Base-by-base conservation (phyloP, 2,113 vertebrate species). In the Charadrius vociferus region DNA sequence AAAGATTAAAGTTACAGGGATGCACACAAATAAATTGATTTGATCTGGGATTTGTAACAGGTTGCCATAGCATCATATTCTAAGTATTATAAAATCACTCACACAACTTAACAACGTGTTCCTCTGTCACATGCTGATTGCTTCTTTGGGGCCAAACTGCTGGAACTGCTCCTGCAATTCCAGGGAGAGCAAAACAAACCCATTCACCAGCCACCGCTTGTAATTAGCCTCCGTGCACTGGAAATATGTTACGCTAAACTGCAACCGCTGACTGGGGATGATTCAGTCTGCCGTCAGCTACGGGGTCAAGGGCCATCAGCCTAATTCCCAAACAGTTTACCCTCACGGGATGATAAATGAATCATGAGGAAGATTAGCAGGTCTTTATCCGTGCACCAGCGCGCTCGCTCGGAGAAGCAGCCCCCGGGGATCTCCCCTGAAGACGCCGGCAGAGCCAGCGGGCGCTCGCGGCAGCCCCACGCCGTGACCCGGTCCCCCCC, bases 11-110 rank as follows among this genome's bases (percentile, higher is more conserved):
- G 93, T 95, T 95, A 81, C 41, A 45, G 62, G 66, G 94, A 97
- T 80, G 74, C 27, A 5, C 79, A 90, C 94, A 95, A 96, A 96
- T 87, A 94, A 97, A 95, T 77, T n/a, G 17, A 90, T 94, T 95
- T 91, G 94, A 87, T 94, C 91, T 86, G 94, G 87, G 94, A 87
- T 95, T 97, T 97, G 94, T 94, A 96, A 78, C 88, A 86, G 93
- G 96, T 97, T 97, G 94, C 95, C 93, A 97, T 97, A 97, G 96
- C 94, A 97, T 91, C 96, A 9, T 85, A 84, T 37, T 79, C 79
- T 47, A 67, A 96, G 93, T 30, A 93, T 92, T 93, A 85, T 37
- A 94, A 94, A 97, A 97, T 94, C 90, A 78, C 79, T 92, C 80
- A n/a, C 63, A 88, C 84, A 89, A 95, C 84, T 79, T 74, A 95